phyloP scores from a whole-genome alignment of 2,797 vertebrate genomes.

The Falco concolor region DNA sequence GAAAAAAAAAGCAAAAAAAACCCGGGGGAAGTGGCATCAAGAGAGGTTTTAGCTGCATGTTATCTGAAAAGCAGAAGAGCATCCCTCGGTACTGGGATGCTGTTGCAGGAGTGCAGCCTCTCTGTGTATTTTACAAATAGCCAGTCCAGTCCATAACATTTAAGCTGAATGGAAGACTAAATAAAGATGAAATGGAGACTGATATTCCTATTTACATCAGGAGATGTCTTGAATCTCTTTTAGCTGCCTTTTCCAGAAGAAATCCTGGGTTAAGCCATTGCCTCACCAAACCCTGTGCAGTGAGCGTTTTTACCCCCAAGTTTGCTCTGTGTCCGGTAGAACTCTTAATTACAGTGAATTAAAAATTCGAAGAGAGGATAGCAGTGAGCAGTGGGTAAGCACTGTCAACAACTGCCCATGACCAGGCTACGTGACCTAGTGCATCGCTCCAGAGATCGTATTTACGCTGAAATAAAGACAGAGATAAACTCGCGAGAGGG shows the following conservation, averaged over 20 bases:
- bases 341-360: slow-evolving; percentile 2
- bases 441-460: fast-evolving
- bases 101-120: neutral
- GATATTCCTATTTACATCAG: neutral
- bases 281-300: neutral
- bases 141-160: neutral
- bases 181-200: neutral
- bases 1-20: neutral
- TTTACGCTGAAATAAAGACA: neutral
- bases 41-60: neutral
- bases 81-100: neutral
- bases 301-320: neutral
- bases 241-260: neutral
- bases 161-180: neutral
- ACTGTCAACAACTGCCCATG: neutral
- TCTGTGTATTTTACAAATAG: neutral
- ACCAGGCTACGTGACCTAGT: neutral
- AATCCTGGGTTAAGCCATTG: neutral
- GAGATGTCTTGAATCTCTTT: neutral
- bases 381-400: neutral
- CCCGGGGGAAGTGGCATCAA: neutral
- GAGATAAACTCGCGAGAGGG: neutral
- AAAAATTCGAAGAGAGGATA: neutral
- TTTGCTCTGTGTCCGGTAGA: neutral
- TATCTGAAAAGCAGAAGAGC: neutral